These are phyloP conservation scores for Orbicella faveolata DNA, from an alignment of 64 coral and sea anemone genomes.

Conservation along the genomic window DNA sequence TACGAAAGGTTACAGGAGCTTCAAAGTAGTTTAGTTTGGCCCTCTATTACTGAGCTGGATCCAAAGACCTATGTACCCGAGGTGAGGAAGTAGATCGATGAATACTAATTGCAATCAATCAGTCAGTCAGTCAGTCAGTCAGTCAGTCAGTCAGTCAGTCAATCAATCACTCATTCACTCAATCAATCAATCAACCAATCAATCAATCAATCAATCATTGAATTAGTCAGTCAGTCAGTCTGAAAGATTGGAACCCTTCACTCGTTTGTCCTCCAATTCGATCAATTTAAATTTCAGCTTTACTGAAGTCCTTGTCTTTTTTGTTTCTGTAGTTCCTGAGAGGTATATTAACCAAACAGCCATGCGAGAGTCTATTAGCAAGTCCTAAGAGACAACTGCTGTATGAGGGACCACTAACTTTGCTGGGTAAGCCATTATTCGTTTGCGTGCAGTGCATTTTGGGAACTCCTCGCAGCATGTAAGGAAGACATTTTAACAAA, in stretches of 20 bases:
- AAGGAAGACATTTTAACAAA: too few species aligned
- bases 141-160: too few species aligned
- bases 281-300: too few species aligned
- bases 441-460: not conserved
- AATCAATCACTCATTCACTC: too few species aligned
- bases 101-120: too few species aligned
- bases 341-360: slow-evolving; percentile 78
- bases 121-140: too few species aligned
- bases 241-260: too few species aligned
- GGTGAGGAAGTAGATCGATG: slow-evolving; percentile 27
- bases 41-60: slow-evolving; percentile 90
- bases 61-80: slow-evolving; percentile 95
- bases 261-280: too few species aligned
- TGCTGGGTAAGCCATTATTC: slow-evolving; percentile 60
- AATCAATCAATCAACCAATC: too few species aligned
- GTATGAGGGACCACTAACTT: slow-evolving; percentile 76
- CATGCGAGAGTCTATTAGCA: slow-evolving; percentile 81
- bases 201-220: too few species aligned
- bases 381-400: slow-evolving; percentile 91
- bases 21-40: slow-evolving; percentile 97
- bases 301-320: slow-evolving; percentile 10
- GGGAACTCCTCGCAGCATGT: not conserved
- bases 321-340: slow-evolving; percentile 66
- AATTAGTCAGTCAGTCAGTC: too few species aligned
- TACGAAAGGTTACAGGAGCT: slow-evolving; percentile 91